A percentile compares a stretch with the other conserved stretches of the same genome.
Evolutionary conservation across 2,113 vertebrate genomes (phyloP).

Genomic region (Gasterosteus aculeatus): DNA sequence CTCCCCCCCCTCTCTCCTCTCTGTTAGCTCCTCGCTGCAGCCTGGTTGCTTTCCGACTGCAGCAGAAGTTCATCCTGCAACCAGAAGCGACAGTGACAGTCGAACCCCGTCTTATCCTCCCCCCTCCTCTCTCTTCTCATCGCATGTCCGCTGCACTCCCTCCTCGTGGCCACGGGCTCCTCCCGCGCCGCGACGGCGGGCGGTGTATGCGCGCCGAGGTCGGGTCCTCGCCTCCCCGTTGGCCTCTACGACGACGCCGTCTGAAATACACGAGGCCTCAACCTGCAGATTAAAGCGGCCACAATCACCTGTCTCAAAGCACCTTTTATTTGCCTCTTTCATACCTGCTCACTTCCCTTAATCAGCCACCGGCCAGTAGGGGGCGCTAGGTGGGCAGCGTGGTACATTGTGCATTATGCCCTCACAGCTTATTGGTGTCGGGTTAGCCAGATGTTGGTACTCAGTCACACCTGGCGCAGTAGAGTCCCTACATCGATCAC

Average conservation of each 20-base stretch:
- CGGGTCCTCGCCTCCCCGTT: slow-evolving; percentile 19
- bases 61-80: slow-evolving; percentile 33
- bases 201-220: slow-evolving; percentile 12
- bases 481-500: background rate
- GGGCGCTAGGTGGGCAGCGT: too few species aligned
- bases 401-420: too few species aligned
- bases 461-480: too few species aligned
- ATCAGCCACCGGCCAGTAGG: too few species aligned
- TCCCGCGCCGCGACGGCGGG: slow-evolving; percentile 25
- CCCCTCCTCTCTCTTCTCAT: background rate
- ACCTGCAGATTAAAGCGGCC: too few species aligned
- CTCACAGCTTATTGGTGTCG: too few species aligned
- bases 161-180: background rate
- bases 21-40: slow-evolving; percentile 50
- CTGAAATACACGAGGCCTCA: background rate
- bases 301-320: background rate
- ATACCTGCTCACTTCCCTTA: too few species aligned
- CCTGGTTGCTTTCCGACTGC: slow-evolving; percentile 54
- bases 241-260: background rate
- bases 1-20: background rate
- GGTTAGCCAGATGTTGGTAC: too few species aligned
- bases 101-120: background rate
- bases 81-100: background rate
- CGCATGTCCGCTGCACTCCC: background rate
- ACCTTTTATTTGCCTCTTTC: background rate